A percentile compares a stretch with the other conserved stretches of the same genome.
Evolutionary conservation across 1,140 invertebrate species (phyloP).

Genomic region (Dermatophagoides farinae): DNA sequence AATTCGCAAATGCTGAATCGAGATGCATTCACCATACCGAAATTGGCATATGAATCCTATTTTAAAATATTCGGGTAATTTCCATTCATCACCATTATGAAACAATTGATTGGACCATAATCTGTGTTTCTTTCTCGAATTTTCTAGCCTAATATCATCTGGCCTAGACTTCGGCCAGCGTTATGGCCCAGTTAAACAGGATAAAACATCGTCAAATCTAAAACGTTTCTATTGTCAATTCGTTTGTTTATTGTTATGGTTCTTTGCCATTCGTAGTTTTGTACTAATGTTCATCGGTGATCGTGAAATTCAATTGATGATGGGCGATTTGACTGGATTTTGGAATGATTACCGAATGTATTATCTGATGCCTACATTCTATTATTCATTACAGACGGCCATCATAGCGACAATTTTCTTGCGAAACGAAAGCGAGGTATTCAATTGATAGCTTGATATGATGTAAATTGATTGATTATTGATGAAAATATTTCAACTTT

Average conservation of each 20-base stretch:
- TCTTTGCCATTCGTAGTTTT: slow-evolving; percentile 12
- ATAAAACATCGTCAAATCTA: slow-evolving; percentile 8
- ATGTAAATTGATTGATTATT: neutral
- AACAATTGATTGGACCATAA: neutral
- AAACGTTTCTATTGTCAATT: slow-evolving; percentile 16
- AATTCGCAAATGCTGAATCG: neutral
- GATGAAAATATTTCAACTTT: neutral
- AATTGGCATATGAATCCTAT: slow-evolving; percentile 12
- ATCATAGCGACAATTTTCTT: slow-evolving; percentile 13
- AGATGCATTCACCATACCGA: slow-evolving; percentile 11
- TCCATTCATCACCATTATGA: neutral
- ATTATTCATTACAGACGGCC: slow-evolving; percentile 10
- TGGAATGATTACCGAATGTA: slow-evolving; percentile 18
- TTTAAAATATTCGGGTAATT: slow-evolving; percentile 15
- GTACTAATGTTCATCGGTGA: slow-evolving; percentile 15
- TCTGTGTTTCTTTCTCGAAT: neutral
- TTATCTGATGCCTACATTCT: slow-evolving; percentile 16
- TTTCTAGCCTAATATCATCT: slow-evolving; percentile 13
- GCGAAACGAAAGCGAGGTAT: slow-evolving; percentile 14
- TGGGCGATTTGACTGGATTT: slow-evolving; percentile 13
- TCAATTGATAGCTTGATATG: neutral
- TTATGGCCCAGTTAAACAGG: slow-evolving; percentile 13
- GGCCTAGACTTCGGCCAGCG: slow-evolving; percentile 12
- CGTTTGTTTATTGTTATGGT: slow-evolving; percentile 16
- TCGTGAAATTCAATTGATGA: slow-evolving; percentile 8